phyloP scores from a whole-genome alignment of 2,797 vertebrate species.

The Sebastes steindachneri region DNA sequence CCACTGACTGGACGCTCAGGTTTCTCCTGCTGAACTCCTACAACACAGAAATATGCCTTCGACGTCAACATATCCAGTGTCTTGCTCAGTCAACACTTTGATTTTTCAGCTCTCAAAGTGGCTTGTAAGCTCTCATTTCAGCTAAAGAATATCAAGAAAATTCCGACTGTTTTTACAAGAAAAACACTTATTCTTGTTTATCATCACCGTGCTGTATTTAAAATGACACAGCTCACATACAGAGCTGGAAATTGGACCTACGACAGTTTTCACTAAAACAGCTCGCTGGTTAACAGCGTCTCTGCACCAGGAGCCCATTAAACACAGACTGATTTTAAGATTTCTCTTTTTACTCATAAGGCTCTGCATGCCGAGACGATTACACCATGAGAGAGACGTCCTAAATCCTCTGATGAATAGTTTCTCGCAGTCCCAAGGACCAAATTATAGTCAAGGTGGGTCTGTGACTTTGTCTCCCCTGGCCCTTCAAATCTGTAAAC shows the following conservation, averaged over 20 bases:
- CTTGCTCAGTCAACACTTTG: background rate
- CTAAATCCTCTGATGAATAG: background rate
- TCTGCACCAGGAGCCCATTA: constrained; percentile 14
- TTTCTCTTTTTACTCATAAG: background rate
- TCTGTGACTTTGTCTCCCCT: background rate
- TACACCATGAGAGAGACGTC: background rate
- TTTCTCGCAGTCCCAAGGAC: background rate
- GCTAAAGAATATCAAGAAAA: background rate
- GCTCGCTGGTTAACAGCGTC: background rate
- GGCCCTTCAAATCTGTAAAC: background rate
- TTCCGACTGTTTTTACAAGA: too few relatives aligned
- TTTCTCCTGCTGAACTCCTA: background rate
- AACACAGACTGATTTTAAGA: constrained; percentile 23
- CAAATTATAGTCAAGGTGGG: background rate
- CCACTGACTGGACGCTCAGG: background rate
- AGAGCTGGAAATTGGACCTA: background rate
- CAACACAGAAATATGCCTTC: background rate
- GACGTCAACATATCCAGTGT: background rate
- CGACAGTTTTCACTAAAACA: background rate
- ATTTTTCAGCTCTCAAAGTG: background rate
- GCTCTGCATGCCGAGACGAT: background rate
- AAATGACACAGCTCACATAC: background rate
- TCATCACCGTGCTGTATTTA: background rate
- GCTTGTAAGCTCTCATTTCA: background rate
- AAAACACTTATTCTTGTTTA: background rate